Base-by-base conservation (phyloP, 2,888 invertebrate genomes). In the Sycophila texana region DNA sequence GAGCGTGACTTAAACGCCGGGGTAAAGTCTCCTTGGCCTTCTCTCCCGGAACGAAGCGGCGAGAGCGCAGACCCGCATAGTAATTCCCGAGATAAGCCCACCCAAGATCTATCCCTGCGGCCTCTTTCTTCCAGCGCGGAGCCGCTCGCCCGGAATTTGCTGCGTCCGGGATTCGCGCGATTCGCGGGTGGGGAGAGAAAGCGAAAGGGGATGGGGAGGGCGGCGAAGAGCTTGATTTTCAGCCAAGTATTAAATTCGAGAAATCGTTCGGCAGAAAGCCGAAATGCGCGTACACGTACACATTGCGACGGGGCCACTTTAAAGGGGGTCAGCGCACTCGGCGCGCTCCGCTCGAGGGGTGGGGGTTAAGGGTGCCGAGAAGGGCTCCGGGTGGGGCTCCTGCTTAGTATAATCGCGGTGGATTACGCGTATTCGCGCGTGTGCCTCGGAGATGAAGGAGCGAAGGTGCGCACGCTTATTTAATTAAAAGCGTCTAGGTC, bases 231-330 rank as follows among this genome's bases (percentile, higher is more conserved):
- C 81, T 81, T 81, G 81, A 81, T 81, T 76, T 76, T 74, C 76
- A 81, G 81, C 81, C 81, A 81, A 81, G 81, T 79, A 81, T 81
- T 81, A 81, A 81, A 81, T 81, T 79, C 63, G 51, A 76, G 79
- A 66, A 79, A 79, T 76, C 76, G 70, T 76, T 81, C 76, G 26
- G 57, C 39, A 47, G 39, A 66, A 20, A 61, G 20, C 51, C 53
- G 47, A 16, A 22, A 51, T 5, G 60, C 18, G n/a, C 47, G 49
- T 39, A 14, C 14, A 18, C 26, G 30, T 55, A 71, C 47, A 18
- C 58, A n/a, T 47, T 47, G 26, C 39, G 55, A 10, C 39, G 39
- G 39, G 18, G 30, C 20, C 16, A 39, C 60, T 57, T 57, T 30
- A 26, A 65, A 74, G 30, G 49, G 66, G 80, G 74, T 77, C 80